Evolutionary conservation across 2,888 invertebrate species (phyloP).

Genomic region (Rhogogaster chlorosoma): DNA sequence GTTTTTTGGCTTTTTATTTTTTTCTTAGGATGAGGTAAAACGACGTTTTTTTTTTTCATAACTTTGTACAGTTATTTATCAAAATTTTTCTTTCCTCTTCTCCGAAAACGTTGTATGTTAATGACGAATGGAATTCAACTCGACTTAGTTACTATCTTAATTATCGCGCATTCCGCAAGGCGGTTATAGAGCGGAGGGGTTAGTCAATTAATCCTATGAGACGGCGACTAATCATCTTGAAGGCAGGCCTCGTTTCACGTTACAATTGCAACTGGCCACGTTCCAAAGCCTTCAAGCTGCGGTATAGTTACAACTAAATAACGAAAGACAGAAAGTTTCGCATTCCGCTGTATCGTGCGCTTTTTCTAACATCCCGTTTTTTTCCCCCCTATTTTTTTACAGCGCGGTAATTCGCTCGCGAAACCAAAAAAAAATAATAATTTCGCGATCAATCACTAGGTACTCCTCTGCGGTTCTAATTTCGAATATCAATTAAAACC

Average conservation of each 20-base stretch:
- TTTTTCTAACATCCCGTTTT: neutral
- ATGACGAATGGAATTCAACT: neutral
- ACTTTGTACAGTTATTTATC: neutral
- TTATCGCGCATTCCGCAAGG: neutral
- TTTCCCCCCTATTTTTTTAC: neutral
- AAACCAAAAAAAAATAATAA: neutral
- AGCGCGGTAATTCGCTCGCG: neutral
- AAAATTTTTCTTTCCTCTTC: neutral
- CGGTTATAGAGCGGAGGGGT: neutral
- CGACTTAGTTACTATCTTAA: slow-evolving; percentile 14
- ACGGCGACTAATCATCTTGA: slow-evolving; percentile 45
- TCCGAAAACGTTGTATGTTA: neutral
- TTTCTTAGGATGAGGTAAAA: neutral
- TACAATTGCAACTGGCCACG: slow-evolving; percentile 45
- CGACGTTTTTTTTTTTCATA: neutral
- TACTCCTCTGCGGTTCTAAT: neutral
- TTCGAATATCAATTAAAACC: neutral
- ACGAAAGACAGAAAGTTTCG: neutral
- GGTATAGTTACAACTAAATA: neutral
- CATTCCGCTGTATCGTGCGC: neutral
- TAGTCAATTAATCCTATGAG: slow-evolving; percentile 50
- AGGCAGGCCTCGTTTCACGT: slow-evolving; percentile 47
- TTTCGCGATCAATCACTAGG: neutral
- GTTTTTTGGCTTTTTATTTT: neutral
- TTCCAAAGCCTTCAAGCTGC: slow-evolving; percentile 25